A percentile compares a stretch with the other conserved stretches of the same genome.
phyloP scores from a whole-genome alignment of 2,113 vertebrate species.

The Acinonyx jubatus region DNA sequence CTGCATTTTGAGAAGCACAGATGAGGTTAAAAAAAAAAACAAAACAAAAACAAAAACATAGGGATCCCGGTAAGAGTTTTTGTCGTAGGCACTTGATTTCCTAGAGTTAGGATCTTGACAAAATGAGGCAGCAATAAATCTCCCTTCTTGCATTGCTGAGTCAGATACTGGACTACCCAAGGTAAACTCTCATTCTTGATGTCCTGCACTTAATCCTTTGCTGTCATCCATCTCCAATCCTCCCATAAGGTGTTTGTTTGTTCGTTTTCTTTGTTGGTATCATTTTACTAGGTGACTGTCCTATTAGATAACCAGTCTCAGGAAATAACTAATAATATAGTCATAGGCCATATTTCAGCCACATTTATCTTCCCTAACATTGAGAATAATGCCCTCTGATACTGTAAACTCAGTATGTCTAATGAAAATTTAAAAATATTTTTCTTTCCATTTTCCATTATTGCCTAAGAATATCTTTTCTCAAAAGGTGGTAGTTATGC shows the following conservation, averaged over 20 bases:
- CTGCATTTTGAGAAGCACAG: neutral
- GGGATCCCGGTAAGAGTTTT: neutral
- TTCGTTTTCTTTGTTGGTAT: neutral
- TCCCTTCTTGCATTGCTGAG: neutral
- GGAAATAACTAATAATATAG: neutral
- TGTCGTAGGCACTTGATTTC: neutral
- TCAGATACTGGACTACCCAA: neutral
- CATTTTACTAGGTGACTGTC: neutral
- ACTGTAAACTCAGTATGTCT: neutral
- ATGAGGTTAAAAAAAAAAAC: neutral
- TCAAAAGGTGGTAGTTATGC: neutral
- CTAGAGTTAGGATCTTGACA: neutral
- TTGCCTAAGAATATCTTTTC: neutral
- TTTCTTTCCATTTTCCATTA: neutral
- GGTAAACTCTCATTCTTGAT: neutral
- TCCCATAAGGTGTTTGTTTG: neutral
- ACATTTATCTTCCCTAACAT: neutral
- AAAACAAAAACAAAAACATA: too few species aligned
- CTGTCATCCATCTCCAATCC: neutral
- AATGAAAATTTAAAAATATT: neutral
- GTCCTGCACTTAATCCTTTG: rapidly evolving
- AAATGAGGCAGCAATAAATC: neutral
- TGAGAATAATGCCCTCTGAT: neutral
- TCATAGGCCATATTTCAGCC: neutral
- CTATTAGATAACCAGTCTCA: neutral